phyloP scores from a whole-genome alignment of 2,113 vertebrate species.

The Campylomormyrus tamandua region DNA sequence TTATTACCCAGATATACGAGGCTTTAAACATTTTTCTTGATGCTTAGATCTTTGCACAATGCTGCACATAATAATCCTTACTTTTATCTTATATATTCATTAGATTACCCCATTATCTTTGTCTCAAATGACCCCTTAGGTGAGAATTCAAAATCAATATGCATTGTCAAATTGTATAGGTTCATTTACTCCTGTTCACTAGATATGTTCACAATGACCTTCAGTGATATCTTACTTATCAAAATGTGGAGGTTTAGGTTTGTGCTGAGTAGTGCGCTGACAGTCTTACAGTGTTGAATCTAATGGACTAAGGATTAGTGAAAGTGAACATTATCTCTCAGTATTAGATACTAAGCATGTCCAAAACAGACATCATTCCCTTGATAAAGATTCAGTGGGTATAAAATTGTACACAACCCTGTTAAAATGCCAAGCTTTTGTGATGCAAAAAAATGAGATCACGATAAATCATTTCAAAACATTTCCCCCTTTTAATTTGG shows the following conservation, averaged over 20 bases:
- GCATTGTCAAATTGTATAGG: neutral
- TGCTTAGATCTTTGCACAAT: neutral
- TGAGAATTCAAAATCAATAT: neutral
- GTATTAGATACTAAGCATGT: neutral
- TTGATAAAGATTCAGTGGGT: neutral
- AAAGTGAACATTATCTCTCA: neutral
- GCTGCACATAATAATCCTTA: neutral
- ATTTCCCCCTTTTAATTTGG: too few relatives aligned
- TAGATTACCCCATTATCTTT: neutral
- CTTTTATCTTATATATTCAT: neutral
- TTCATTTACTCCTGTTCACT: neutral
- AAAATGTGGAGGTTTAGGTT: neutral
- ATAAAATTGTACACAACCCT: neutral
- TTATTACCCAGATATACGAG: neutral
- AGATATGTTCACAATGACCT: neutral
- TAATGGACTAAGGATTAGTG: neutral
- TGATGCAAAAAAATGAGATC: too few relatives aligned
- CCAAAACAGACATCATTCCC: neutral
- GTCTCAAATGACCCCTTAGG: neutral
- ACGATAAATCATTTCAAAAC: too few relatives aligned
- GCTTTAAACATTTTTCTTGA: neutral
- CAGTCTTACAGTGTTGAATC: neutral
- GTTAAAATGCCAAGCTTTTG: too few relatives aligned
- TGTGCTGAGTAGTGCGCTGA: neutral
- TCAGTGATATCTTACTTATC: neutral